phyloP scores from a whole-genome alignment of 2,888 invertebrate genomes.

The Smittia aterrima region DNA sequence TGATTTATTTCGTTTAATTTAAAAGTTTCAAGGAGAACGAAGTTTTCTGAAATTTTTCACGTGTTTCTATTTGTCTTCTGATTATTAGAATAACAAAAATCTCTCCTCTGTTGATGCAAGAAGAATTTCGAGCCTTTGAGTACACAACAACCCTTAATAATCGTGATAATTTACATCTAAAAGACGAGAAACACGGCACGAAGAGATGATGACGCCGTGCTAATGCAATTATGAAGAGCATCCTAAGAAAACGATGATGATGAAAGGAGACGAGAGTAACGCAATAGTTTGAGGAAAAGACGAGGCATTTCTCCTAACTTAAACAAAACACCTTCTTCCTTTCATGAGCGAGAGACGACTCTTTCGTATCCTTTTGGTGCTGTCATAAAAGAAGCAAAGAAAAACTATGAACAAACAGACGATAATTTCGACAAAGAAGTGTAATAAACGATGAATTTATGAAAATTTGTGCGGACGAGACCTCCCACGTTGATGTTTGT shows the following conservation, averaged over 20 bases:
- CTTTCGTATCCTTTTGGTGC: slow-evolving; percentile 32
- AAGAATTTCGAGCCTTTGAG: slow-evolving; percentile 25
- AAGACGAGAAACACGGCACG: neutral
- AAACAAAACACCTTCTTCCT: slow-evolving; percentile 42
- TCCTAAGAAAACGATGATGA: slow-evolving; percentile 29
- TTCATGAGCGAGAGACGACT: neutral
- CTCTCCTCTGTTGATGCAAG: neutral
- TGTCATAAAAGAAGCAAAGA: slow-evolving; percentile 28
- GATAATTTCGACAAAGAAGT: slow-evolving; percentile 10
- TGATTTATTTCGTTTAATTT: too few relatives aligned
- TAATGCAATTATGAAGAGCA: slow-evolving; percentile 40
- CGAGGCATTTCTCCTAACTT: neutral
- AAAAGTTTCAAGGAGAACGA: too few relatives aligned
- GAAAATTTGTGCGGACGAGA: slow-evolving; percentile 4
- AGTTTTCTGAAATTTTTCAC: slow-evolving; percentile 21
- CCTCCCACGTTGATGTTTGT: slow-evolving; percentile 24
- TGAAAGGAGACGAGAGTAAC: neutral
- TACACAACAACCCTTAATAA: neutral
- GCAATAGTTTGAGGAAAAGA: neutral
- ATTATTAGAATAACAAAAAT: slow-evolving; percentile 21
- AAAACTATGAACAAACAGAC: slow-evolving; percentile 20
- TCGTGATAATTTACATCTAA: neutral
- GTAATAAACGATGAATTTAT: slow-evolving; percentile 33
- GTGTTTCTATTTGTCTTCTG: slow-evolving; percentile 28
- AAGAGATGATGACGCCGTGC: slow-evolving; percentile 38